Base-by-base conservation (phyloP, 2,888 invertebrate genomes). In the Apamea anceps region DNA sequence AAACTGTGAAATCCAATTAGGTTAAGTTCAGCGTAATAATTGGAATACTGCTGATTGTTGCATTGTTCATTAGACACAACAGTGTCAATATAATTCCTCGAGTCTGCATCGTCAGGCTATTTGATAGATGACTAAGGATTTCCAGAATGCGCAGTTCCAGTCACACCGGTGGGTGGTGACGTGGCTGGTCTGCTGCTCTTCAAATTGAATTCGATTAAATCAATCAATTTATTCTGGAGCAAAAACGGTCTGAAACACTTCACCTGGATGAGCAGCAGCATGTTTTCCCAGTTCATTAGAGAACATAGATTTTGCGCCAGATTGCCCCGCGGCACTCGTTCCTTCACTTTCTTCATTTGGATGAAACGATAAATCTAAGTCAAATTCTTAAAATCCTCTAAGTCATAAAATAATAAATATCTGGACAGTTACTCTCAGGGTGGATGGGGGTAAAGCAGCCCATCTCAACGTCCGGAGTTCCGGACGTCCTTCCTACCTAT, bases 401-500 rank as follows among this genome's bases (percentile, higher is more conserved):
- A 65, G 5, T 21, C 18, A 63, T 37, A 1, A 12, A 10, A 21
- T 21, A 37, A 65, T 21, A 10, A 32, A 10, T 32, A 32, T 28
- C 32, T 32, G 10, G 8, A 28, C 28, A 18, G 7, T 18, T 62
- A 28, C 18, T 63, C 62, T 18, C 28, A 28, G 3, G 37, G 12
- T 65, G 4, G 21, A 21, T 25, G 48, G n/a, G 37, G 65, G 21
- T 79, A 51, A 66, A 12, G 25, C 63, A 32, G 12, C 10, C 77
- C 65, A 68, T 72, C 77, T 66, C 63, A 66, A 66, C 74, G 62
- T 70, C 73, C 77, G 81, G 73, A 45, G 21, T 37, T 21, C 21
- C 37, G 12, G 37, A 37, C 32, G 37, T 75, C 70, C 68, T 77
- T 57, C 45, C 48, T 48, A 48, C 48, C 42, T 77, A 60, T 77